Percentiles rank a stretch among this genome's conserved stretches.
phyloP scores from a whole-genome alignment of 1,140 invertebrate genomes.

The Limonius californicus region DNA sequence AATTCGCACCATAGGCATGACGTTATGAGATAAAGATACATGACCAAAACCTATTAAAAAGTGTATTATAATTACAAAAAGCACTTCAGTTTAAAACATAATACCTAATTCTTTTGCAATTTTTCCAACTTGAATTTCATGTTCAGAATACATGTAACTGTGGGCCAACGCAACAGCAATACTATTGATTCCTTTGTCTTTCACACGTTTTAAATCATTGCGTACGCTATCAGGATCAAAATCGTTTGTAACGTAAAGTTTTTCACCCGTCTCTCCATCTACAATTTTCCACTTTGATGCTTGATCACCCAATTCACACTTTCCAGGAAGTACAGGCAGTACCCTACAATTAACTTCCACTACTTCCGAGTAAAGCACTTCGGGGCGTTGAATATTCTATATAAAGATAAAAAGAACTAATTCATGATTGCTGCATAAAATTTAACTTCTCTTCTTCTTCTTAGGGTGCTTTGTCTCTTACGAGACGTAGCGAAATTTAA shows the following conservation, averaged over 20 bases:
- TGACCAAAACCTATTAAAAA: slow-evolving; percentile 70
- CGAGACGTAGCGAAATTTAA: too few relatives aligned
- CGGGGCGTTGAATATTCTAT: slow-evolving; percentile 80
- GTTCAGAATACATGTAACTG: slow-evolving; percentile 88
- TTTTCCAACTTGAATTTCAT: slow-evolving; percentile 79
- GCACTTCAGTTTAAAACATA: too few relatives aligned
- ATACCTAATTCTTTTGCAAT: slow-evolving; percentile 74
- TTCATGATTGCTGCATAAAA: too few relatives aligned
- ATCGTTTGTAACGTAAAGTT: slow-evolving; percentile 63
- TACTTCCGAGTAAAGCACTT: slow-evolving; percentile 85
- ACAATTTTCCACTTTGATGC: slow-evolving; percentile 52
- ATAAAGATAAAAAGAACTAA: too few relatives aligned
- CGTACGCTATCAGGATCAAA: slow-evolving; percentile 60
- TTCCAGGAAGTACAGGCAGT: slow-evolving; percentile 62
- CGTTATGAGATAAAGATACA: slow-evolving; percentile 88
- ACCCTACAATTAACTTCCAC: slow-evolving; percentile 91
- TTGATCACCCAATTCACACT: slow-evolving; percentile 55
- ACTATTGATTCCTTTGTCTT: slow-evolving; percentile 78
- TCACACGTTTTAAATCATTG: slow-evolving; percentile 60
- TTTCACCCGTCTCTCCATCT: slow-evolving; percentile 73
- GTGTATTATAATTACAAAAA: too few relatives aligned
- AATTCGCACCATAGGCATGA: slow-evolving; percentile 94
- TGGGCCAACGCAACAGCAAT: slow-evolving; percentile 94
- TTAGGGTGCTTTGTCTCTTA: too few relatives aligned
- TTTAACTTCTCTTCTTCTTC: too few relatives aligned